A percentile compares a stretch with the other conserved stretches of the same genome.
Conservation (phyloP, 2,888 invertebrate species). For the Lochmaea capreae region DNA sequence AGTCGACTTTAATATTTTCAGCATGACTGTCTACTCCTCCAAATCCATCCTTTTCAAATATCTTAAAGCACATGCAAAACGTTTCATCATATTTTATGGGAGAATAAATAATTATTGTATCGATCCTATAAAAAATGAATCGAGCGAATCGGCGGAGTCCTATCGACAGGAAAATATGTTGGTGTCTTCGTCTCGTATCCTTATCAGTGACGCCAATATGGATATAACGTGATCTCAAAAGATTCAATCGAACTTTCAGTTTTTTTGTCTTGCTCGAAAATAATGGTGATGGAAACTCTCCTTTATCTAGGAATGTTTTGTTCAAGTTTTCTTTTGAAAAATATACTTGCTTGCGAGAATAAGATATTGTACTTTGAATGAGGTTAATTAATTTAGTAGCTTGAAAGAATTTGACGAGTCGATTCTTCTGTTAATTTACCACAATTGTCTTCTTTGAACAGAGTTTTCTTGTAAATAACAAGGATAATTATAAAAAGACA, state of each 20-base stretch:
- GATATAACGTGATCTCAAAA: not conserved
- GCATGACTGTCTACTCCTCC: not conserved
- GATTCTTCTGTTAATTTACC: not conserved
- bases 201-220: too few species aligned
- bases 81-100: constrained; percentile 1
- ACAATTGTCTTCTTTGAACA: not conserved
- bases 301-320: not conserved
- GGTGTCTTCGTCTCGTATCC: too few species aligned
- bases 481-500: not conserved
- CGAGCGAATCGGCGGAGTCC: not conserved
- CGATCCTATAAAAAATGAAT: constrained; percentile 1
- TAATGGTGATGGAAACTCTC: not conserved
- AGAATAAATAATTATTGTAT: constrained; percentile 27
- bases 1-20: not conserved
- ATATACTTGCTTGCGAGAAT: not conserved
- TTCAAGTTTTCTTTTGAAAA: not conserved
- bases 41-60: not conserved
- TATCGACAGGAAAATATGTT: too few species aligned
- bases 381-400: not conserved
- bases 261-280: not conserved
- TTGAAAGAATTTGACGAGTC: not conserved
- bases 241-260: not conserved
- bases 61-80: not conserved
- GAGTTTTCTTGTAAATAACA: not conserved
- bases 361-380: not conserved